These are phyloP conservation scores for Polyergus mexicanus DNA, from an alignment of 1,140 invertebrate species.

Conservation along the genomic window DNA sequence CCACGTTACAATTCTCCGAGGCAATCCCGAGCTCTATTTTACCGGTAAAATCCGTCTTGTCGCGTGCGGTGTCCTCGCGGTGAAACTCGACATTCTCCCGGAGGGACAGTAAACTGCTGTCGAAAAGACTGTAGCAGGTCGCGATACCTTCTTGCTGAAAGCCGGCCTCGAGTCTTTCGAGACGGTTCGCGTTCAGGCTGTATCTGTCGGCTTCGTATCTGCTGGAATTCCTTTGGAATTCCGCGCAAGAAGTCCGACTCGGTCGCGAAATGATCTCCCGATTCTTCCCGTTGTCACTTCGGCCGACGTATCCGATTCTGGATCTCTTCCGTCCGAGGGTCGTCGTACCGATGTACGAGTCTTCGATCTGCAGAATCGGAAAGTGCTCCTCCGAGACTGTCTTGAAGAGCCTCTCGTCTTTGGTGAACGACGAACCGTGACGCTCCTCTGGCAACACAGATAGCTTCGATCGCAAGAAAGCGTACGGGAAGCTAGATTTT, in stretches of 20 bases:
- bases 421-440: slow-evolving; percentile 77
- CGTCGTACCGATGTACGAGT: slow-evolving; percentile 82
- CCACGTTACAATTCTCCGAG: slow-evolving; percentile 73
- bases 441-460: slow-evolving; percentile 92
- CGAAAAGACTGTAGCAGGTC: slow-evolving; percentile 68
- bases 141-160: slow-evolving; percentile 69
- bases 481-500: slow-evolving; percentile 92
- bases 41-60: slow-evolving; percentile 57
- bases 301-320: slow-evolving; percentile 64
- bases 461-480: slow-evolving; percentile 91
- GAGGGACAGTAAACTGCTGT: slow-evolving; percentile 71
- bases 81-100: slow-evolving; percentile 12
- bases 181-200: slow-evolving; percentile 75
- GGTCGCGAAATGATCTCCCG: slow-evolving; percentile 70
- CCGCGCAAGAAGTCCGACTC: slow-evolving; percentile 79
- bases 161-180: slow-evolving; percentile 81
- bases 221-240: slow-evolving; percentile 71
- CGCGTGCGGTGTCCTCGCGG: slow-evolving; percentile 39
- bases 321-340: slow-evolving; percentile 82
- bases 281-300: slow-evolving; percentile 58
- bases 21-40: slow-evolving; percentile 75
- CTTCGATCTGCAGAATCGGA: slow-evolving; percentile 82
- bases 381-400: slow-evolving; percentile 86
- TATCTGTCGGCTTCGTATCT: slow-evolving; percentile 81
- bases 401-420: slow-evolving; percentile 84